These are phyloP conservation scores for Subacronicta megacephala DNA, from an alignment of 2,888 invertebrate species.

Conservation along the genomic window DNA sequence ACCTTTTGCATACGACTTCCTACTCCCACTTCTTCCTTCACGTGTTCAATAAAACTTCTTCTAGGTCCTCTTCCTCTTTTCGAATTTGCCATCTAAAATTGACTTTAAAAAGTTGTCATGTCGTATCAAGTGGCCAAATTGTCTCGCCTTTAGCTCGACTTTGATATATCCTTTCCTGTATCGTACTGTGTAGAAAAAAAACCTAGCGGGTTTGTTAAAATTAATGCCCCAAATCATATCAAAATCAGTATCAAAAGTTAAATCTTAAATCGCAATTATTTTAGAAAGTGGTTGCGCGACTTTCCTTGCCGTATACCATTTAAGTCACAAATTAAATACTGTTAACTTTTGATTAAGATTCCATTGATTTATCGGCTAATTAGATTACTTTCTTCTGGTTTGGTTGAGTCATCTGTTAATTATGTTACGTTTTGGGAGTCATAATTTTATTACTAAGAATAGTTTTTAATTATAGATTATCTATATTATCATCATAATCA, in stretches of 20 bases:
- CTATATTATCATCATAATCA: no score
- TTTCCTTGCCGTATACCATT: constrained; percentile 42
- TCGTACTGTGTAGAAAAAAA: no score
- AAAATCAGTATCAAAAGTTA: constrained; percentile 22
- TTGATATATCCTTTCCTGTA: no score
- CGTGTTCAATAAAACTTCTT: no score
- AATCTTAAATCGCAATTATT: constrained; percentile 42
- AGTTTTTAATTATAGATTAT: neutral
- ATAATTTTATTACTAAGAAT: constrained; percentile 10
- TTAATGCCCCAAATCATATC: neutral
- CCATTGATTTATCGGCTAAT: constrained; percentile 51
- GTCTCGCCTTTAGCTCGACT: no score
- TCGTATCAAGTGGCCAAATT: no score
- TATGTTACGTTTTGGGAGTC: constrained; percentile 14
- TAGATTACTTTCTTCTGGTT: constrained; percentile 52
- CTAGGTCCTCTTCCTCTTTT: no score
- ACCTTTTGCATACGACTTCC: no score
- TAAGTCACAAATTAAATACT: constrained; percentile 36
- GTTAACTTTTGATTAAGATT: constrained; percentile 40
- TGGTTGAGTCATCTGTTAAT: constrained; percentile 36
- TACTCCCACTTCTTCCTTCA: no score
- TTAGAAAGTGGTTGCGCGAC: constrained; percentile 47
- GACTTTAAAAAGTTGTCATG: no score
- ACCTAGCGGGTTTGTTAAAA: neutral
- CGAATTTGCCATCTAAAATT: no score